These are phyloP conservation scores for Schizopygopsis malacanthus DNA, from an alignment of 2,797 vertebrate species.

Conservation along the genomic window DNA sequence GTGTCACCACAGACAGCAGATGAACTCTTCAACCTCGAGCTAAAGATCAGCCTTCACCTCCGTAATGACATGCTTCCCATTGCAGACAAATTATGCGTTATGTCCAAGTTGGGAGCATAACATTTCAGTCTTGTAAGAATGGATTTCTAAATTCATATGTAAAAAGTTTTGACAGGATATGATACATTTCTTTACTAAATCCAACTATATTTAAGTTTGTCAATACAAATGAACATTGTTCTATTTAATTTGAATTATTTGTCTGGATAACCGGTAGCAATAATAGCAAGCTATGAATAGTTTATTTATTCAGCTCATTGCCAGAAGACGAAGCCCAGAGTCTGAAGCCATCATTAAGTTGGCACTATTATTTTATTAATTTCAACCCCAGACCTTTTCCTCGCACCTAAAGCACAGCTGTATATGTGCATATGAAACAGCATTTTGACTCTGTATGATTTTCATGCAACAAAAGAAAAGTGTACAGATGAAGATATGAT, in stretches of 20 bases:
- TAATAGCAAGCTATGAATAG: too few species aligned
- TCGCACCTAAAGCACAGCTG: background rate
- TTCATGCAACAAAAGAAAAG: background rate
- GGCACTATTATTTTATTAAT: background rate
- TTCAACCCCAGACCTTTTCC: background rate
- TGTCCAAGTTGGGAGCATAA: background rate
- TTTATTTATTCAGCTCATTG: background rate
- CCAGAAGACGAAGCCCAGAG: background rate
- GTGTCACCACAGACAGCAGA: constrained; percentile 19
- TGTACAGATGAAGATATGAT: background rate
- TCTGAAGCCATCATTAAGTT: background rate
- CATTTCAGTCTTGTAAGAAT: background rate
- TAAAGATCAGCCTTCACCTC: background rate
- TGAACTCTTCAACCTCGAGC: constrained; percentile 6
- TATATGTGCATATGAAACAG: background rate
- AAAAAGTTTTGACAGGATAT: background rate
- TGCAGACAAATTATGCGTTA: background rate
- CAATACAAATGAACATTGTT: background rate
- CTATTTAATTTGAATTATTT: background rate
- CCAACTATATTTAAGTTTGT: background rate
- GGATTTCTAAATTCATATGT: background rate
- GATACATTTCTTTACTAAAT: background rate
- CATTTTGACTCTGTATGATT: background rate
- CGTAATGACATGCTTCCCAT: background rate
- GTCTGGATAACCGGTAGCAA: background rate